A percentile compares a stretch with the other conserved stretches of the same genome.
These are phyloP conservation scores for Eupristina koningsbergeri DNA, from an alignment of 1,140 invertebrate species.

Conservation along the genomic window DNA sequence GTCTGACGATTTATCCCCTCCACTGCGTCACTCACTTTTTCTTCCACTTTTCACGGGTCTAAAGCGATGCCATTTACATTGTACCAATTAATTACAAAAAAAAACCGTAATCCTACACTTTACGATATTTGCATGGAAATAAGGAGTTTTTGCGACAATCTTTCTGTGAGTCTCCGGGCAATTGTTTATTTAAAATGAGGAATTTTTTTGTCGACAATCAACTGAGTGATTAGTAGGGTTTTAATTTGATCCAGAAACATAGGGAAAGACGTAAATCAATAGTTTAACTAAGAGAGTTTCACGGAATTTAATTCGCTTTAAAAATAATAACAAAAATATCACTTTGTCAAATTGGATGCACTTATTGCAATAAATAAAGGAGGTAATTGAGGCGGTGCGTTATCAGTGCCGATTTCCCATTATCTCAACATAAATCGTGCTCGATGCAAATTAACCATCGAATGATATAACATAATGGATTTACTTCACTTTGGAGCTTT, in stretches of 20 bases:
- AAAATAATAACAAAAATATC: constrained; percentile 11
- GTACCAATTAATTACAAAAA: constrained; percentile 34
- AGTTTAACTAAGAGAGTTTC: not conserved
- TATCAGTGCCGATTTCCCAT: constrained; percentile 41
- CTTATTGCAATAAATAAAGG: constrained; percentile 35
- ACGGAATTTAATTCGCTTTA: not conserved
- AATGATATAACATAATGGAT: constrained; percentile 26
- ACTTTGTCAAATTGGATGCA: constrained; percentile 10
- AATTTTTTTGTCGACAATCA: not conserved
- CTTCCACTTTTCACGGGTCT: not conserved
- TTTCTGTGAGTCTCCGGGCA: not conserved
- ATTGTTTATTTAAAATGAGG: constrained; percentile 29
- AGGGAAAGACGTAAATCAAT: not conserved
- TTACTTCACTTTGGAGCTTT: constrained; percentile 10
- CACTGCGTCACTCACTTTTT: not conserved
- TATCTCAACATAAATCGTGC: constrained; percentile 37
- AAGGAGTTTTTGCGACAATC: not conserved
- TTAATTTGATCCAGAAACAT: not conserved
- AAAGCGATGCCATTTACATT: constrained; percentile 35
- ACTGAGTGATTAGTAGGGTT: not conserved
- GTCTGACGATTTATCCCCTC: constrained; percentile 26
- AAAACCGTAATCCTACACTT: constrained; percentile 21
- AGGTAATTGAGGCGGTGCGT: constrained; percentile 14
- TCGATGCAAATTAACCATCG: constrained; percentile 29
- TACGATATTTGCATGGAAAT: constrained; percentile 37